These are phyloP conservation scores for Julus scandinavius DNA, from an alignment of 2,888 invertebrate species.

Conservation along the genomic window DNA sequence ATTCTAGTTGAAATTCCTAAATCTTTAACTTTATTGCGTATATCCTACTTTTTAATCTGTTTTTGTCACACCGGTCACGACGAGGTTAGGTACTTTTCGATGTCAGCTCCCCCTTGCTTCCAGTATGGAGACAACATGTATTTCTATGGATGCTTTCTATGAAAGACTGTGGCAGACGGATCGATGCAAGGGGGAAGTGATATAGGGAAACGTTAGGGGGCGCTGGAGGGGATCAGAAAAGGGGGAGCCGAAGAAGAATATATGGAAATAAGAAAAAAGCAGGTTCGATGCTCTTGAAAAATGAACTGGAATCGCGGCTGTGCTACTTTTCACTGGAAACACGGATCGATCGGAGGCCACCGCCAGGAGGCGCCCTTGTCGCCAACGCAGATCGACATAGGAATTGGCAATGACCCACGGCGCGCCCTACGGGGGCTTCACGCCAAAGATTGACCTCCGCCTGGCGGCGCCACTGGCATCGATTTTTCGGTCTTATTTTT, in stretches of 20 bases:
- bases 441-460: slow-evolving; percentile 8
- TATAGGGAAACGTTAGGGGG: neutral
- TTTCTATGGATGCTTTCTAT: too few relatives aligned
- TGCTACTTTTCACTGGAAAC: neutral
- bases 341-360: slow-evolving; percentile 21
- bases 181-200: neutral
- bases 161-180: neutral
- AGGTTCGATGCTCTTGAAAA: slow-evolving; percentile 27
- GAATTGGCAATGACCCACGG: slow-evolving; percentile 11
- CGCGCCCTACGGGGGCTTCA: slow-evolving; percentile 15
- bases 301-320: neutral
- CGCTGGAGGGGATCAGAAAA: neutral
- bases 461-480: neutral
- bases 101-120: too few relatives aligned
- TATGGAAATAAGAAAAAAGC: neutral
- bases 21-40: too few relatives aligned
- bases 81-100: too few relatives aligned
- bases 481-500: neutral
- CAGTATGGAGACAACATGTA: too few relatives aligned
- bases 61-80: too few relatives aligned
- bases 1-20: too few relatives aligned
- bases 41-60: too few relatives aligned
- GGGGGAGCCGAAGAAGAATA: neutral
- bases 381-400: neutral
- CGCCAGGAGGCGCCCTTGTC: neutral